phyloP scores from a whole-genome alignment of 2,888 invertebrate genomes.

The Arctia plantaginis region DNA sequence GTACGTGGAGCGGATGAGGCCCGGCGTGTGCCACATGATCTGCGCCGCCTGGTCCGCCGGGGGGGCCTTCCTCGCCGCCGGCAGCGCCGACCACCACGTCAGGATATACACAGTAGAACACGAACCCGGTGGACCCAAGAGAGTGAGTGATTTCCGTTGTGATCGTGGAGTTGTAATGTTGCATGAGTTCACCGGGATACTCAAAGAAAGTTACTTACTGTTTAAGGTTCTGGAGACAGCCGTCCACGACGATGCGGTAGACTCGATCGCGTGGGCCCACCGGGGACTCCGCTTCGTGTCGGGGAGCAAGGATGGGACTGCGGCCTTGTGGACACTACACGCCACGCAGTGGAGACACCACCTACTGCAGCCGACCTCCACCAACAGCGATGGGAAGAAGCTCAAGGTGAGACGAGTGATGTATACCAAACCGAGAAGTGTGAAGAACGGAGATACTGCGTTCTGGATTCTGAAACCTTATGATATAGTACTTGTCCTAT shows the following conservation, averaged over 20 bases:
- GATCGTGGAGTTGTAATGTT: not conserved
- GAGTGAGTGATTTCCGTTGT: slow-evolving; percentile 35
- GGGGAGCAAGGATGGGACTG: slow-evolving; percentile 98
- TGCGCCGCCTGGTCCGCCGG: slow-evolving; percentile 90
- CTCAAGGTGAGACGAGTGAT: slow-evolving; percentile 60
- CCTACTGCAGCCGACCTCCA: slow-evolving; percentile 84
- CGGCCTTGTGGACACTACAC: slow-evolving; percentile 96
- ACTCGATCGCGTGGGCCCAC: slow-evolving; percentile 98
- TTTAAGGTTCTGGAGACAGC: slow-evolving; percentile 77
- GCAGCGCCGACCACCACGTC: slow-evolving; percentile 97
- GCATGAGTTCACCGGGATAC: too few species aligned
- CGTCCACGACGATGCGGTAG: slow-evolving; percentile 96
- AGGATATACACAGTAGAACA: slow-evolving; percentile 94
- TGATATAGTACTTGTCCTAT: too few species aligned
- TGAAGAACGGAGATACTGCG: too few species aligned
- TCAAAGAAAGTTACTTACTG: not conserved
- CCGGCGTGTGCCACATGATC: slow-evolving; percentile 98
- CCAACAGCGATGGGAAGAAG: slow-evolving; percentile 57
- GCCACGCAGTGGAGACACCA: slow-evolving; percentile 95
- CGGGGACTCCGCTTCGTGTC: slow-evolving; percentile 95
- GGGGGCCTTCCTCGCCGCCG: slow-evolving; percentile 91
- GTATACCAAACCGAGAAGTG: too few species aligned
- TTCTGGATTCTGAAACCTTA: too few species aligned
- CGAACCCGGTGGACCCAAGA: slow-evolving; percentile 82
- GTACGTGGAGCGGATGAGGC: slow-evolving; percentile 95